Percentiles rank a stretch among this genome's conserved stretches.
Conservation (phyloP, 2,888 invertebrate genomes). For the Chirona hameri region DNA sequence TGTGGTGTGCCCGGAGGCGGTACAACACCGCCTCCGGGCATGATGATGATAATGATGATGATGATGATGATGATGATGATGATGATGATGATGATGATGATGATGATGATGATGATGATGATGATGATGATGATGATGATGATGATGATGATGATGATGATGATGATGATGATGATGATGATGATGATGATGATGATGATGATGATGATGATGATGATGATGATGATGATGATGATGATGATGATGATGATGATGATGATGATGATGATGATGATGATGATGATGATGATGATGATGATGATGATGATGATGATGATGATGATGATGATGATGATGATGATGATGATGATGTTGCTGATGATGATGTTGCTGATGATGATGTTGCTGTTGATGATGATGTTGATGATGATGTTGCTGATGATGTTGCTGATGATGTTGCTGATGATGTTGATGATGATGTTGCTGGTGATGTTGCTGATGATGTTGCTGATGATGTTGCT, state of each 20-base stretch:
- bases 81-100: slow-evolving; percentile 22
- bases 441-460: too few species aligned
- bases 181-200: slow-evolving; percentile 22
- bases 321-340: neutral
- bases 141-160: slow-evolving; percentile 22
- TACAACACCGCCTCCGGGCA: too few species aligned
- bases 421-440: too few species aligned
- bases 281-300: neutral
- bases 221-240: slow-evolving; percentile 22
- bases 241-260: slow-evolving; percentile 6
- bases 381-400: too few species aligned
- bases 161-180: slow-evolving; percentile 22
- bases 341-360: too few species aligned
- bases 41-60: slow-evolving; percentile 22
- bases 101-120: slow-evolving; percentile 22
- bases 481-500: too few species aligned
- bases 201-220: slow-evolving; percentile 22
- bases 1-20: too few species aligned
- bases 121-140: slow-evolving; percentile 22
- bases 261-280: neutral
- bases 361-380: too few species aligned
- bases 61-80: slow-evolving; percentile 22
- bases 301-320: neutral
- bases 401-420: too few species aligned
- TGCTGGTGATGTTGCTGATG: too few species aligned